Evolutionary conservation across 2,797 vertebrate species (phyloP), one percentile per base, ranked within the genome.

Genomic region (Emydoidea blandingii): DNA sequence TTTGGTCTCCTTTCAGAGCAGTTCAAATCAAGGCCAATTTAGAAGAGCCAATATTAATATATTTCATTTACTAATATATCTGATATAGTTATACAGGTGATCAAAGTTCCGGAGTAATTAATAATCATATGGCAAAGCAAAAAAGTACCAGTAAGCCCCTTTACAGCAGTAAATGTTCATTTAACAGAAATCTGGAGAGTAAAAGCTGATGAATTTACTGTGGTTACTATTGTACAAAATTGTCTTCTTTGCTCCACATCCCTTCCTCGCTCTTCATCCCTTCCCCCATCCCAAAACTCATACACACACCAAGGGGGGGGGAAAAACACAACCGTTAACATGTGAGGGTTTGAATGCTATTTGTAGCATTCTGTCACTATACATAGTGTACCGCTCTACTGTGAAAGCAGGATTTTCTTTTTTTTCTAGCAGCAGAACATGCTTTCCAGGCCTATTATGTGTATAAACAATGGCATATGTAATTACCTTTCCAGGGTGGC

Each of bases 401-500:
- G 94, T 97, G 96, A 96, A 95, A 97, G 97, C 88, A 95, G 91
- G 90, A 93, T 95, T 97, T 97, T 97, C 93, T 93, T 80, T 94
- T 62, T 95, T 90, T 53, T 83, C 82, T 97, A 87, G 95, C 85
- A 92, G 91, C 92, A 98, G 98, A 98, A 98, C 97, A 96, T 90
- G 97, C 91, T 91, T 98, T 98, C 96, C 90, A 97, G 96, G 96
- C 96, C 98, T 96, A 98, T 98, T 98, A 97, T 98, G 96, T 89
- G 21, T 97, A 97, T 98, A 98, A 98, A 98, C 98, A 98, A 98
- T 98, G 94, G 97, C 62, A 96, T 98, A 97, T 98, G 95, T 98
- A 98, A 98, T 98, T 98, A 98, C 98, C 97, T 98, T 98, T 98
- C 96, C 97, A 95, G 97, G 96, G 95, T 98, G 97, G 96, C 97